These are phyloP conservation scores for Nycteola revayana DNA, from an alignment of 2,888 invertebrate genomes.

Conservation along the genomic window DNA sequence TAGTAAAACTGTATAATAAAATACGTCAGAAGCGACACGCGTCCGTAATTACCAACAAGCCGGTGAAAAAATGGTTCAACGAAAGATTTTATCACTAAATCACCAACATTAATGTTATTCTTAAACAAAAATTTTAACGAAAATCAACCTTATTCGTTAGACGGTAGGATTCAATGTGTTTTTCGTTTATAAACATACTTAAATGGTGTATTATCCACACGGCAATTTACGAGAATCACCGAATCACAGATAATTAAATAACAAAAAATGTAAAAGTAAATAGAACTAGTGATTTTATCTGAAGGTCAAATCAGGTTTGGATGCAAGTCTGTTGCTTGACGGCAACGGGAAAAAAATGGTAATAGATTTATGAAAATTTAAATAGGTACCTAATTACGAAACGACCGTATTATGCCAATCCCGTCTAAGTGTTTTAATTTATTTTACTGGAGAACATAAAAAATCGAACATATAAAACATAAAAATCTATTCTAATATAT, in stretches of 20 bases:
- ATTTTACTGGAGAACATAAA: too few species aligned
- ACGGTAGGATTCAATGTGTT: background rate
- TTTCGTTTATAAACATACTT: background rate
- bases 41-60: constrained; percentile 40
- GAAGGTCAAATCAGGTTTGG: constrained; percentile 14
- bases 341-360: too few species aligned
- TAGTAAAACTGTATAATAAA: constrained; percentile 38
- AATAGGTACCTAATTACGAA: too few species aligned
- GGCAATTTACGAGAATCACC: constrained; percentile 56
- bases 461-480: too few species aligned
- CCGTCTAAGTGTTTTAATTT: too few species aligned
- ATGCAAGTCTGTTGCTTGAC: too few species aligned
- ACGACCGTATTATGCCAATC: too few species aligned
- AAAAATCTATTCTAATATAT: too few species aligned
- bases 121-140: constrained; percentile 4
- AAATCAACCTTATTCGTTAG: constrained; percentile 3
- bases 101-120: constrained; percentile 3
- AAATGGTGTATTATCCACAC: constrained; percentile 35
- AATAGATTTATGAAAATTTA: too few species aligned
- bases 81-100: constrained; percentile 43
- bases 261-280: constrained; percentile 48
- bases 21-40: constrained; percentile 37
- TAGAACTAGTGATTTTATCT: constrained; percentile 49
- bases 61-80: constrained; percentile 42
- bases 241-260: constrained; percentile 71